Conservation (phyloP, 1,140 invertebrate genomes). For the Ceratosolen solmsi region DNA sequence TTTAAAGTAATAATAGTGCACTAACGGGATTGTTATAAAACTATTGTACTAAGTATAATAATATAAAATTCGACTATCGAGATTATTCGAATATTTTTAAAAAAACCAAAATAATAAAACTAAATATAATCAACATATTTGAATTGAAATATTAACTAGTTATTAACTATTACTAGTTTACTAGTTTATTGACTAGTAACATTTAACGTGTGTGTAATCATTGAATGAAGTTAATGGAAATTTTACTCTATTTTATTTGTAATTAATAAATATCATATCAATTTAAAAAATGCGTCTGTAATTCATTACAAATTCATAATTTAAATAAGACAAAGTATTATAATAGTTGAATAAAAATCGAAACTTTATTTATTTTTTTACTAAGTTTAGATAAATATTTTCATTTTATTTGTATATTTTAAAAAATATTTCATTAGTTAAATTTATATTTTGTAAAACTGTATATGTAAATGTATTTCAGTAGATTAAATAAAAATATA, state of each 20-base stretch:
- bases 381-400: no score
- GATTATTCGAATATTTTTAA: constrained; percentile 26
- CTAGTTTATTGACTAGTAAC: no score
- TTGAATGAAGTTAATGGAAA: not conserved
- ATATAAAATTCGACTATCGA: constrained; percentile 37
- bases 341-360: no score
- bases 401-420: no score
- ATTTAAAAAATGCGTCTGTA: not conserved
- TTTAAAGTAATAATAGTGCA: no score
- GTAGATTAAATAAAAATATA: no score
- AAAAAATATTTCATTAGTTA: no score
- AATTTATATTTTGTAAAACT: no score
- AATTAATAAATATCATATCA: not conserved
- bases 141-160: not conserved
- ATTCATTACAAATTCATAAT: not conserved
- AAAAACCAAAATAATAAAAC: not conserved
- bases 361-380: not conserved
- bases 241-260: not conserved
- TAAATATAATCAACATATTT: not conserved
- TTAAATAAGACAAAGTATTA: not conserved
- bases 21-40: constrained; percentile 8
- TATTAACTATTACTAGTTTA: no score
- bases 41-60: constrained; percentile 31
- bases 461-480: no score
- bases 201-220: not conserved